phyloP scores from a whole-genome alignment of 2,113 vertebrate species.

The Cinclus cinclus region DNA sequence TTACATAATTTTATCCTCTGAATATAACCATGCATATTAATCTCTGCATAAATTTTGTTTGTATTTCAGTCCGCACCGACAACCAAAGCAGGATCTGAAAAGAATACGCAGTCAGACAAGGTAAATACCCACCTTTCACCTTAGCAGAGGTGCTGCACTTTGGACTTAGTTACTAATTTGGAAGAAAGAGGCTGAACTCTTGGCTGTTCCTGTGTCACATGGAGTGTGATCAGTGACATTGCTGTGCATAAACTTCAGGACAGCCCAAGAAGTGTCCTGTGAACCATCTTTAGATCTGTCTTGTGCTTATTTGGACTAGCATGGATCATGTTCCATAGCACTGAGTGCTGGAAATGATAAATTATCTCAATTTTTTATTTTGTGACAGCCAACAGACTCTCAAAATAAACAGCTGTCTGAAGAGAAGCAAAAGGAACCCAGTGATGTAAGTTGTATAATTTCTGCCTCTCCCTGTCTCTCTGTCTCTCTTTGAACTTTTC shows the following conservation, averaged over 20 bases:
- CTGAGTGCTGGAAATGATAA: not conserved
- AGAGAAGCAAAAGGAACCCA: constrained; percentile 49
- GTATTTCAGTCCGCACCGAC: not conserved
- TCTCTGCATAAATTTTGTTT: not conserved
- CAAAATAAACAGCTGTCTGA: constrained; percentile 28
- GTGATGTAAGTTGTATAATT: constrained; percentile 32
- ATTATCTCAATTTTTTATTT: not conserved
- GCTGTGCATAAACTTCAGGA: not conserved
- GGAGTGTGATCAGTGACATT: too few relatives aligned
- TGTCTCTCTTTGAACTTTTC: not conserved
- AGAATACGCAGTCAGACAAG: constrained; percentile 31
- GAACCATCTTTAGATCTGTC: not conserved
- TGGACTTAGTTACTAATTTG: not conserved
- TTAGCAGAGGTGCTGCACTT: not conserved
- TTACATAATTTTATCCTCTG: not conserved
- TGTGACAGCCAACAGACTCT: constrained; percentile 38
- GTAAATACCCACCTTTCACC: not conserved
- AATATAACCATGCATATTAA: not conserved
- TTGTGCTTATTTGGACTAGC: not conserved
- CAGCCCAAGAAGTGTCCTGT: not conserved
- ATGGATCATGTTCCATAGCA: rapidly evolving
- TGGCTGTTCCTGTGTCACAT: rapidly evolving
- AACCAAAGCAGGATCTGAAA: constrained; percentile 53
- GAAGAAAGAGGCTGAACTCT: not conserved
- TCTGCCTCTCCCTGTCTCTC: not conserved